Evolutionary conservation across 2,797 vertebrate species (phyloP), one percentile per base, ranked within the genome.

Genomic region (Taeniopygia guttata): DNA sequence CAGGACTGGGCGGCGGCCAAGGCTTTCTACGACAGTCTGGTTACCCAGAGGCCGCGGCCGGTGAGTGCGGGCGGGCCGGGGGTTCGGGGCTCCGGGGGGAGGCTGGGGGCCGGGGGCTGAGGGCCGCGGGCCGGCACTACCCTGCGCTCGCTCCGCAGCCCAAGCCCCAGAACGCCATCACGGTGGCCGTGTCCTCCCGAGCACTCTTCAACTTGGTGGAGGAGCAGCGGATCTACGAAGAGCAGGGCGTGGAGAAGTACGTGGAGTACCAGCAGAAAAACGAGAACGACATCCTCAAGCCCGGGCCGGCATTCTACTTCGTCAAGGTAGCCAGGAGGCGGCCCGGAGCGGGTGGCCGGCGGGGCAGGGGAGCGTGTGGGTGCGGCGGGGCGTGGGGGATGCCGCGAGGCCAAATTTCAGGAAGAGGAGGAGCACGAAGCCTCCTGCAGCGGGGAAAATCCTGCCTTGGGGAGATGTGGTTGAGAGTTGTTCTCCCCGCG

Each of bases 181-280:
- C 99, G 20, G 97, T 99, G 58, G 99, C 99, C 0, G 98, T 99
- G 22, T 99, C 99, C 7, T 99, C 99, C 18, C 98, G 98, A 42
- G 98, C 98, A 6, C 98, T 99, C 83, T 99, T 99, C 96, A 97
- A 99, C 96, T 98, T 99, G 98, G 97, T 97, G 90, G 98, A 97
- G 3, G 98, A 99, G 94, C 98, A 97, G 95, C 98, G 97, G 88
- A 96, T 99, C 94, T 99, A 97, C 6, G 97, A 98, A 78, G 97
- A 99, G 2, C 96, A 98, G 8, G 99, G 99, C 2, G 5, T 99
- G 56, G 99, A 99, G 93, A 98, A 98, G 84, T 99, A 99, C 70
- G 98, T 99, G 70, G 93, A 97, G 7, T 93, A 99, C 87, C 99
- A 99, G 86, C 89, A 98, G 96, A 94, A 97, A 2, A 98, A 99